phyloP scores from a whole-genome alignment of 2,113 vertebrate species.

The Sphaerodactylus townsendi region DNA sequence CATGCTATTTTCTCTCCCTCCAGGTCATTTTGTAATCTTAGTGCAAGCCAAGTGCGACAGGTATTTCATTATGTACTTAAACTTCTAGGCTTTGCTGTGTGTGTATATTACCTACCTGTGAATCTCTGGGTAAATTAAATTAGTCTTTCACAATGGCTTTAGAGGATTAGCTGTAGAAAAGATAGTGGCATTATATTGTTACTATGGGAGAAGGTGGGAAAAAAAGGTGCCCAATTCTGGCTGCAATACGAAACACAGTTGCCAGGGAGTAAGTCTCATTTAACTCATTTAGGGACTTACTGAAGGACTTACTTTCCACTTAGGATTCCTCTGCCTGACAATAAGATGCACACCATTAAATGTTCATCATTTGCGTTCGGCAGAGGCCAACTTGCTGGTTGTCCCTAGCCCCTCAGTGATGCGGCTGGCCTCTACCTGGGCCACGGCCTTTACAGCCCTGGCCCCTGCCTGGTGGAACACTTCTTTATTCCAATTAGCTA shows the following conservation, averaged over 20 bases:
- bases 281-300: too few relatives aligned
- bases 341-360: too few relatives aligned
- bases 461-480: too few relatives aligned
- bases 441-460: too few relatives aligned
- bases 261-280: too few relatives aligned
- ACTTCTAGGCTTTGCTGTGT: constrained; percentile 4
- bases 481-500: too few relatives aligned
- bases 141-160: constrained; percentile 33
- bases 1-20: constrained; percentile 21
- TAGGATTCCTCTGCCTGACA: neutral
- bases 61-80: neutral
- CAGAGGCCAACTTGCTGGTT: too few relatives aligned
- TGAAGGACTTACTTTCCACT: too few relatives aligned
- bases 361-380: too few relatives aligned
- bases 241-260: too few relatives aligned
- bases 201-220: constrained; percentile 34
- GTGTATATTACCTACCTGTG: neutral
- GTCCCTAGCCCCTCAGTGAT: too few relatives aligned
- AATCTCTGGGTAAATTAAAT: constrained; percentile 38
- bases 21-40: neutral
- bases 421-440: too few relatives aligned
- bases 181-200: constrained; percentile 25
- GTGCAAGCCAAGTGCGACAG: neutral
- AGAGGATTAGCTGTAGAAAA: constrained; percentile 2
- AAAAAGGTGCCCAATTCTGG: neutral